phyloP scores from a whole-genome alignment of 1,140 invertebrate genomes.

The Lepidotrigona ventralis region DNA sequence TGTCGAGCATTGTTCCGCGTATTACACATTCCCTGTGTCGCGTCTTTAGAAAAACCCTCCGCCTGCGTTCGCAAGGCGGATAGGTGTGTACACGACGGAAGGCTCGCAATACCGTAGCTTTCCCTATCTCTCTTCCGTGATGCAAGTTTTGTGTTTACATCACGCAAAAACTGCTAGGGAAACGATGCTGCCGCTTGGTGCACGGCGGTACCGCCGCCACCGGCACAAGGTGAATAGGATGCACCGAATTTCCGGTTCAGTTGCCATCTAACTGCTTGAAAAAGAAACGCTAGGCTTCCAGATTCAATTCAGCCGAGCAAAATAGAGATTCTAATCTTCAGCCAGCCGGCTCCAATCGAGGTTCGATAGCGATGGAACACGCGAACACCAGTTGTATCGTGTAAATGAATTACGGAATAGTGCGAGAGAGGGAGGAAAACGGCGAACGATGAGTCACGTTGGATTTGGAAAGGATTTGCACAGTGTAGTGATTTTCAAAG shows the following conservation, averaged over 20 bases:
- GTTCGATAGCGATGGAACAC: background rate
- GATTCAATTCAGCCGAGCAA: constrained; percentile 23
- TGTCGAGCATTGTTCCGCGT: constrained; percentile 63
- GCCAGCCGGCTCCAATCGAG: background rate
- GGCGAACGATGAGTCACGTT: too few species aligned
- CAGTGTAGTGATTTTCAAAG: too few species aligned
- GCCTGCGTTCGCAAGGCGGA: constrained; percentile 42
- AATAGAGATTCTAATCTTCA: constrained; percentile 24
- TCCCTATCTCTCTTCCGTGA: constrained; percentile 44
- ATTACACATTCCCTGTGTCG: constrained; percentile 66
- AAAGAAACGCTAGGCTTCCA: background rate
- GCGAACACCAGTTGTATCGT: background rate
- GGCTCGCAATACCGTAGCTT: constrained; percentile 23
- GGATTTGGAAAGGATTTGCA: too few species aligned
- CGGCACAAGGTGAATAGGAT: constrained; percentile 52
- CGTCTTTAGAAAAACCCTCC: constrained; percentile 59
- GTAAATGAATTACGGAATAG: constrained; percentile 24
- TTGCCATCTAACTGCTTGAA: constrained; percentile 33
- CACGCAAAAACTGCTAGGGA: constrained; percentile 50
- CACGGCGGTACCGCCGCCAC: background rate
- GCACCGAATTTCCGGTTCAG: constrained; percentile 26
- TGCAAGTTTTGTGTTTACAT: constrained; percentile 63
- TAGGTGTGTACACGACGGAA: constrained; percentile 47
- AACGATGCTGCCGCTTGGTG: constrained; percentile 3
- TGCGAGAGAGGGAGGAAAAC: background rate